Conservation (phyloP, 2,113 vertebrate species). For the Maccullochella peelii region DNA sequence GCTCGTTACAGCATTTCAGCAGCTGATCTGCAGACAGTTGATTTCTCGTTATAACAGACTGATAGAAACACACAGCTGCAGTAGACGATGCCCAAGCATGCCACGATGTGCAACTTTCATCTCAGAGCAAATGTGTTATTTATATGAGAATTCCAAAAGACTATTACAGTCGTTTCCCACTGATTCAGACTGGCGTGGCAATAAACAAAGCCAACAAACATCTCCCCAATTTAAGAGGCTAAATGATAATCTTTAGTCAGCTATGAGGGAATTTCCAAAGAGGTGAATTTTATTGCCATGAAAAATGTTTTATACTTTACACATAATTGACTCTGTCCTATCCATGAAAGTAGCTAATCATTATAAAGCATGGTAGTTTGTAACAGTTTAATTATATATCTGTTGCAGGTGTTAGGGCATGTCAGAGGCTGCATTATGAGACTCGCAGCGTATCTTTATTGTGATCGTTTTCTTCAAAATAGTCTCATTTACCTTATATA, state of each 20-base stretch:
- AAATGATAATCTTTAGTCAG: slow-evolving; percentile 80
- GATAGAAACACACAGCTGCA: slow-evolving; percentile 72
- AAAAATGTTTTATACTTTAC: slow-evolving; percentile 70
- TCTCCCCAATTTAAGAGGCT: slow-evolving; percentile 66
- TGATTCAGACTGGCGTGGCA: slow-evolving; percentile 52
- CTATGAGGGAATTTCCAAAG: slow-evolving; percentile 82
- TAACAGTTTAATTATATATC: slow-evolving; percentile 66
- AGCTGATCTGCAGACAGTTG: slow-evolving; percentile 80
- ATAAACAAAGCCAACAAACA: slow-evolving; percentile 70
- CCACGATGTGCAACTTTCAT: slow-evolving; percentile 59
- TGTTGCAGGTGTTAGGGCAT: slow-evolving; percentile 59
- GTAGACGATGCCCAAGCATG: slow-evolving; percentile 48
- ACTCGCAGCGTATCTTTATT: slow-evolving; percentile 23
- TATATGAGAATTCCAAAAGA: slow-evolving; percentile 53
- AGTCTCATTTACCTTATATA: slow-evolving; percentile 47
- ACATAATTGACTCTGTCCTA: slow-evolving; percentile 65
- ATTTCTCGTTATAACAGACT: slow-evolving; percentile 72
- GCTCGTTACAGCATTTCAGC: slow-evolving; percentile 78
- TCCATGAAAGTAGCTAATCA: slow-evolving; percentile 63
- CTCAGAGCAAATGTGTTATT: slow-evolving; percentile 45
- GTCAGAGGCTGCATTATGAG: slow-evolving; percentile 59
- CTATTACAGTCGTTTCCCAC: slow-evolving; percentile 41
- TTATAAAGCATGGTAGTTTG: slow-evolving; percentile 58
- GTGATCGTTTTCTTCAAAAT: slow-evolving; percentile 21
- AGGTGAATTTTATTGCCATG: slow-evolving; percentile 61